Evolutionary conservation across 2,888 invertebrate species (phyloP), one percentile per base, ranked within the genome.

Genomic region (Mesorhabditis spiculigera): DNA sequence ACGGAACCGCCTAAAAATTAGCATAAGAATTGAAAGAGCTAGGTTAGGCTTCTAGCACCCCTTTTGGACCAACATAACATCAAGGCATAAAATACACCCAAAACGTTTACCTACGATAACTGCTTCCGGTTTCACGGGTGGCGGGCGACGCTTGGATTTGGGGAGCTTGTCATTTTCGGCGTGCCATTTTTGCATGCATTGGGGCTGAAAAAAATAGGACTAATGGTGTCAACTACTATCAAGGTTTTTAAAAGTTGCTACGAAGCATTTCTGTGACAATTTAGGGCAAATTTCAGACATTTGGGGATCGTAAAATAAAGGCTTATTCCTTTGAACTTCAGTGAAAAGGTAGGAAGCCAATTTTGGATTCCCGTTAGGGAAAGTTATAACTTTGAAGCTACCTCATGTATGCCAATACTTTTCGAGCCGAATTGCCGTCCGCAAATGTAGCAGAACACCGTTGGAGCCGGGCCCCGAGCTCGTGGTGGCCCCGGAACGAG

Each of bases 111-210:
- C 74, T 69, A 70, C 76, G 45, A 78, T 69, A 58, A 86, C 78
- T 62, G 86, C 84, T 71, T 88, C 90, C 4, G 91, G 90, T 85
- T 90, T 90, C 72, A 87, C 82, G 0, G 91, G 91, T 65, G 89
- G 87, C 1, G 88, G 88, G 69, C 90, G 84, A 64, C 90, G 87
- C 79, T 89, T 88, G 66, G 86, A 85, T 5, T 87, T 85, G 0
- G 90, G 90, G 67, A 91, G 85, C 74, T 89, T 88, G 62, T 89
- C 88, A 82, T 90, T 91, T 79, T 90, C 89, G 4, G 86, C 81
- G 58, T 90, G 88, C 90, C 90, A 90, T 79, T 90, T 90, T 79
- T 90, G 89, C 69, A 91, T 83, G 81, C 91, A 91, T 81, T 91
- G 90, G 4, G 90, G 90, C 68, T 71, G 66, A 45, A n/a, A 63